These are phyloP conservation scores for Lepus europaeus DNA, from an alignment of 2,113 vertebrate genomes.

Conservation along the genomic window DNA sequence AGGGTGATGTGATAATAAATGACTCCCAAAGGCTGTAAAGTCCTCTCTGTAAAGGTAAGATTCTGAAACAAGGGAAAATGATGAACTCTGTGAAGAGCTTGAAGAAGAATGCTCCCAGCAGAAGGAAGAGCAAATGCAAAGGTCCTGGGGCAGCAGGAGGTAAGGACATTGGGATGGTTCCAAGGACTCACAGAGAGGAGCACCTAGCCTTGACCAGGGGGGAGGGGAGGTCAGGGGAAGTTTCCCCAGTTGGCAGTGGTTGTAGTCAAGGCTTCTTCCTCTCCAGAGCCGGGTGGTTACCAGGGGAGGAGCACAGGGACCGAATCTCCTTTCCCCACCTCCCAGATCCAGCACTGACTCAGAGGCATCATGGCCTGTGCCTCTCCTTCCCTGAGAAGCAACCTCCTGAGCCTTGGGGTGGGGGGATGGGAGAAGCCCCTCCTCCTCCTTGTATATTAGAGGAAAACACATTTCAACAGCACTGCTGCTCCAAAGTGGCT, in stretches of 20 bases:
- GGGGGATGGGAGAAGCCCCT: background rate
- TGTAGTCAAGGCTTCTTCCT: background rate
- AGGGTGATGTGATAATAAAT: background rate
- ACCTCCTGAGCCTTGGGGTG: background rate
- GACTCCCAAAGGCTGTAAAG: background rate
- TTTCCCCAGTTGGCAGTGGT: background rate
- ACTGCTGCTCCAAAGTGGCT: background rate
- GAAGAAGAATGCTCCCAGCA: background rate
- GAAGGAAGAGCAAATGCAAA: background rate
- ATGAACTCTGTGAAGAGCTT: background rate
- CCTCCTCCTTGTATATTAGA: background rate
- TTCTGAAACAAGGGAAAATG: background rate
- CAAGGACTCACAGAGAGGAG: background rate
- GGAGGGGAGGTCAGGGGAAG: background rate
- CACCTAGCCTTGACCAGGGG: background rate
- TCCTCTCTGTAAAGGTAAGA: background rate
- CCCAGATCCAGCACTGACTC: background rate
- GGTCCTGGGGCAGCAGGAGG: background rate
- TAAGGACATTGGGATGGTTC: fast-evolving
- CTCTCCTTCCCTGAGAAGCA: background rate
- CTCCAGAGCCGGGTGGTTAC: too few species aligned
- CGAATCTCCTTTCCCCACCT: background rate
- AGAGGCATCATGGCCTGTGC: background rate
- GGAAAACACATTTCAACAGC: background rate
- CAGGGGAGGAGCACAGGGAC: background rate